Conservation (phyloP, 2,797 vertebrate genomes). For the Ceryle rudis region DNA sequence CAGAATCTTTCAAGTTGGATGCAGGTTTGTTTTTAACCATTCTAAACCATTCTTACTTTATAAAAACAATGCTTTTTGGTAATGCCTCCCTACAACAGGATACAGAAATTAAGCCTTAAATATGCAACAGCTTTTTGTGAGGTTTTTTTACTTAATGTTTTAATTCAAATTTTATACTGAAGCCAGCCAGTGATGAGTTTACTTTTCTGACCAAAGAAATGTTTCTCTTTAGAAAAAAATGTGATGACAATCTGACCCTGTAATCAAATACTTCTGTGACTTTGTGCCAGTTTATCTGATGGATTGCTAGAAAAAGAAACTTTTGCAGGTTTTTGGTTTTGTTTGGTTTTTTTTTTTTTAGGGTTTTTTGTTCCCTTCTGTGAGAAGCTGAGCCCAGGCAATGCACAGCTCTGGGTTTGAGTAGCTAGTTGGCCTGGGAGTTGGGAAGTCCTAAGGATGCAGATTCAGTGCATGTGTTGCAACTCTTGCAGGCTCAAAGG, state of each 20-base stretch:
- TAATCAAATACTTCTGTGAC: not conserved
- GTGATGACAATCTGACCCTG: not conserved
- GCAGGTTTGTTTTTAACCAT: not conserved
- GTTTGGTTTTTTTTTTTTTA: too few relatives aligned
- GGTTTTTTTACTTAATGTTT: not conserved
- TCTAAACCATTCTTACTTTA: not conserved
- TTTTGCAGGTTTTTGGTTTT: not conserved
- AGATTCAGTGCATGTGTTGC: not conserved
- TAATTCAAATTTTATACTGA: not conserved
- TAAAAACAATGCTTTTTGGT: not conserved
- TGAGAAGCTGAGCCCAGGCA: not conserved
- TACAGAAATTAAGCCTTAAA: not conserved
- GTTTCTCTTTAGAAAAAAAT: not conserved
- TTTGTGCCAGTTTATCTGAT: not conserved
- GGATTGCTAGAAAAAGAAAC: not conserved
- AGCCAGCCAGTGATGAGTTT: not conserved
- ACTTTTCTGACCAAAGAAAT: not conserved
- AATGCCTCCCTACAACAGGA: not conserved
- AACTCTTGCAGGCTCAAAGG: not conserved
- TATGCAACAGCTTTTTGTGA: not conserved
- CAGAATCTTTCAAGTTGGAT: not conserved
- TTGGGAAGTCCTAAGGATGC: not conserved
- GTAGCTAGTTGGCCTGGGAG: not conserved
- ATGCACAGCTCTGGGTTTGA: not conserved
- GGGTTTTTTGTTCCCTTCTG: not conserved